Evolutionary conservation across 1,140 invertebrate species (phyloP).

Genomic region (Rhagoletis pomonella): DNA sequence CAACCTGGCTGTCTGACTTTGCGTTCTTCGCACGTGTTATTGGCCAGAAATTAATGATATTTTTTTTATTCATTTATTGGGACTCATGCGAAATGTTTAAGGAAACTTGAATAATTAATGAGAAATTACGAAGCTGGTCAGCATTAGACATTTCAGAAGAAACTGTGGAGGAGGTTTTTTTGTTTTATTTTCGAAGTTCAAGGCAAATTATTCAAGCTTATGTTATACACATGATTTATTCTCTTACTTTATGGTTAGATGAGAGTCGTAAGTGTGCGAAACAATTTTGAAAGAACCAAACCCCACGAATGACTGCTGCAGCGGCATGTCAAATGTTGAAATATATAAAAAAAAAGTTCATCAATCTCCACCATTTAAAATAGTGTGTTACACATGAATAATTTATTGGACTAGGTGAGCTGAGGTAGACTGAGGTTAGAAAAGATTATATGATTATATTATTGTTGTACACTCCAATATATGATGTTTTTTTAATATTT

Average conservation of each 20-base stretch:
- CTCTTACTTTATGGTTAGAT: background rate
- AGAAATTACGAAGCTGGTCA: background rate
- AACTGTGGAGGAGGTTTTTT: background rate
- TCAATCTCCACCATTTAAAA: no score
- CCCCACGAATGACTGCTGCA: background rate
- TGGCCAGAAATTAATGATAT: background rate
- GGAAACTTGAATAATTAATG: background rate
- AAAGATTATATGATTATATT: no score
- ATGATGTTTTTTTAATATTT: no score
- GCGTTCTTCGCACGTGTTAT: background rate
- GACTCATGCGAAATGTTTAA: background rate
- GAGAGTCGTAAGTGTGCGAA: background rate
- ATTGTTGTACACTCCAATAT: no score
- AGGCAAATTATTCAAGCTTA: slow-evolving; percentile 19
- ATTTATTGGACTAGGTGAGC: no score
- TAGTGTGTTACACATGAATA: no score
- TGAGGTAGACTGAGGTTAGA: no score
- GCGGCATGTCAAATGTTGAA: background rate
- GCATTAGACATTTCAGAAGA: background rate
- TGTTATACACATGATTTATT: background rate
- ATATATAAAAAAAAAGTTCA: no score
- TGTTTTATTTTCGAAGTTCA: slow-evolving; percentile 30
- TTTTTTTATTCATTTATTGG: background rate
- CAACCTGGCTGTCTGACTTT: background rate
- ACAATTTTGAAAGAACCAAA: background rate